phyloP scores from a whole-genome alignment of 2,113 vertebrate species.

The Geococcyx californianus region DNA sequence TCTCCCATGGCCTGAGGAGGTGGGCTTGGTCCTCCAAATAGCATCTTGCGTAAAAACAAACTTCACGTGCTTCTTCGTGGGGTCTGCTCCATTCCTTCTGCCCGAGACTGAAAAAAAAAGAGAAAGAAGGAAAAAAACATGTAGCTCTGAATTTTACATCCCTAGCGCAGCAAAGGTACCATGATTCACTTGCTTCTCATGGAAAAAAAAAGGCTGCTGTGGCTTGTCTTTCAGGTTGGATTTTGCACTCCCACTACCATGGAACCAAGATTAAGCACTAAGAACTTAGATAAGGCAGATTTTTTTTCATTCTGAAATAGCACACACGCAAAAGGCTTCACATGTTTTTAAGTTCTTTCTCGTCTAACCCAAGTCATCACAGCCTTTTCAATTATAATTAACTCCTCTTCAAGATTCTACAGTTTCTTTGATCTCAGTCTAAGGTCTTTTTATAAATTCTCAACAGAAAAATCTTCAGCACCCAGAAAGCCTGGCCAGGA shows the following conservation, averaged over 20 bases:
- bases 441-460: neutral
- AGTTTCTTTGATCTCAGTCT: neutral
- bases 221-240: neutral
- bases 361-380: neutral
- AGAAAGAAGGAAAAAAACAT: neutral
- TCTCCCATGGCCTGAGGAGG: neutral
- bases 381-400: neutral
- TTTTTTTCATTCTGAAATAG: neutral
- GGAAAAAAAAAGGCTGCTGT: neutral
- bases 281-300: neutral
- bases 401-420: neutral
- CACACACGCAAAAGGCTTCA: neutral
- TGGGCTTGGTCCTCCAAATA: neutral
- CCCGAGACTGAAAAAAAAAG: neutral
- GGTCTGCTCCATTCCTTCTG: neutral
- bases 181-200: neutral
- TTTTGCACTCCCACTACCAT: neutral
- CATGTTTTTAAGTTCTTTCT: neutral
- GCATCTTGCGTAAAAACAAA: neutral
- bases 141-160: neutral
- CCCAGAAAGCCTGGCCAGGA: neutral
- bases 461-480: neutral
- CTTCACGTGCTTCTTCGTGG: neutral
- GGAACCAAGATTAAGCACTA: neutral
- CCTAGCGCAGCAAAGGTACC: neutral